Evolutionary conservation across 1,140 invertebrate species (phyloP), one percentile per base, ranked within the genome.

Genomic region (Drosophila azteca): DNA sequence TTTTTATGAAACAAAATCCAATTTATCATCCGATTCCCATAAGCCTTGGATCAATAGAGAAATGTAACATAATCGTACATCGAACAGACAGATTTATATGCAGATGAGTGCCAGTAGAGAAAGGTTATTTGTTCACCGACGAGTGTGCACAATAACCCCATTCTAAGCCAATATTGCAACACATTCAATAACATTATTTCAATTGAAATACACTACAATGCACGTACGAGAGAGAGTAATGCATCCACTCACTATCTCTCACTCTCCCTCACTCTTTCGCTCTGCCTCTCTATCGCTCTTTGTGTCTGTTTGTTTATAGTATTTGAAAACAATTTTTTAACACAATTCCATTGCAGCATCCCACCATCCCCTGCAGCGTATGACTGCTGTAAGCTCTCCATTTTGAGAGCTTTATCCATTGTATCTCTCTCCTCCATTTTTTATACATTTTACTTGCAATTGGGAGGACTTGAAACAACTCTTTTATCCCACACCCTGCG

Each of bases 181-280:
- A 55, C 43, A 55, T 63, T 76, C 60, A 63, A 77, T 58, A 74
- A 77, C 77, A 67, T 73, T 77, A 76, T 81, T 81, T 52, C 58
- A 77, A 64, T 57, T 60, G 39, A 74, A 74, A 59, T 58, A 60
- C 66, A 31, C 66, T 57, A 68, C 65, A 39, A 65, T 50, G 41
- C 29, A 45, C 22, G 22, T 24, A 24, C 50, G 29, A 64, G 29
- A 64, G 17, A 41, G 45, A 43, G 65, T 64, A 63, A 63, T 83
- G 69, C 69, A 82, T 63, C 17, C 17, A 20, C 17, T 20, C 17
- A 20, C 17, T 20, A 0, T 20, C 17, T 82, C 70, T 74, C 63
- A 13, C 53, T 61, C 54, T 53, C 54, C 63, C n/a, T n/a, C 43
- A 45, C 58, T 53, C 48, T 55, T 35, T 55, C 48, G 43, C 58